A percentile compares a stretch with the other conserved stretches of the same genome.
These are phyloP conservation scores for Sitophilus oryzae DNA, from an alignment of 1,140 invertebrate species.

Conservation along the genomic window DNA sequence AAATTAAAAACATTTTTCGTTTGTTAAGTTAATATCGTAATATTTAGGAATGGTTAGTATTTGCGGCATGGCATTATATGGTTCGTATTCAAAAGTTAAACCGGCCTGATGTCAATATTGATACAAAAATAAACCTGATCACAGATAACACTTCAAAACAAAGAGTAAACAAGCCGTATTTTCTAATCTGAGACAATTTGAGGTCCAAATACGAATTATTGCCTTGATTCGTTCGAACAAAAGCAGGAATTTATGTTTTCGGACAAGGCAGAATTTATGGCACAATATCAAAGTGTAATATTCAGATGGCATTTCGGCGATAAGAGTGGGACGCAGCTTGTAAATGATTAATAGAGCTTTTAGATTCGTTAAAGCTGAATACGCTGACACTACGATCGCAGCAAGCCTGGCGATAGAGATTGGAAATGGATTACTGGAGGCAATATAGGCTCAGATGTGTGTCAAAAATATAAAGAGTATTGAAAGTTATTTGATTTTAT, in stretches of 20 bases:
- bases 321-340: slow-evolving; percentile 25
- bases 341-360: slow-evolving; percentile 27
- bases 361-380: slow-evolving; percentile 20
- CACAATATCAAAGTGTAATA: slow-evolving; percentile 28
- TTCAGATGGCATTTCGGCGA: slow-evolving; percentile 26
- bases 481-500: too few relatives aligned
- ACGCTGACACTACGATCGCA: slow-evolving; percentile 20
- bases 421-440: slow-evolving; percentile 3
- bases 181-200: slow-evolving; percentile 3
- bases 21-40: too few relatives aligned
- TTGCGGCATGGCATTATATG: too few relatives aligned
- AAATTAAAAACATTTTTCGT: too few relatives aligned
- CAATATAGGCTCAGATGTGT: too few relatives aligned
- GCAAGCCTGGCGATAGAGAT: slow-evolving; percentile 9
- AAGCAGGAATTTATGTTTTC: slow-evolving; percentile 21
- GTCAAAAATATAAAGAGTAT: too few relatives aligned
- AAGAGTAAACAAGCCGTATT: slow-evolving; percentile 6
- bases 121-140: too few relatives aligned
- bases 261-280: slow-evolving; percentile 22
- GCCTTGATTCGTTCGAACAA: slow-evolving; percentile 11
- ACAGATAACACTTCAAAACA: too few relatives aligned
- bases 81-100: too few relatives aligned
- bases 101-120: too few relatives aligned
- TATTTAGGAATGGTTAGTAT: too few relatives aligned
- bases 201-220: slow-evolving; percentile 13